Evolutionary conservation across 2,113 vertebrate species (phyloP).

Genomic region (Psittacara wagleri): DNA sequence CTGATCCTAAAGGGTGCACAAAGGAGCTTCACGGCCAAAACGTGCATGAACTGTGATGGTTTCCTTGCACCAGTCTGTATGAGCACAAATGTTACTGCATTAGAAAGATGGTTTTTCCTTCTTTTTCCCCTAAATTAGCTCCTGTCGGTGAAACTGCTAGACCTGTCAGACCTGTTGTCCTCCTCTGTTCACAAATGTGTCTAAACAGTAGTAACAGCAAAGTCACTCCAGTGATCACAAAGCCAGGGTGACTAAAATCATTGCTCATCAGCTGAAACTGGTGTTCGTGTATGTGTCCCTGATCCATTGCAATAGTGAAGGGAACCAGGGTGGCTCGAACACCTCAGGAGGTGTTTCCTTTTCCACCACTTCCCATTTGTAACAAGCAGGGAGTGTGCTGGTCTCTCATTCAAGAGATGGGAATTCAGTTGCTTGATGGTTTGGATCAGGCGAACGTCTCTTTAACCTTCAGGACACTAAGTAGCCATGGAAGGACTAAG

Average conservation of each 20-base stretch:
- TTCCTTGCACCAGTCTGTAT: not conserved
- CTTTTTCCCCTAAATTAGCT: not conserved
- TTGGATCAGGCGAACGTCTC: not conserved
- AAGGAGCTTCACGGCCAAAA: not conserved
- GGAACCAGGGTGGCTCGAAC: not conserved
- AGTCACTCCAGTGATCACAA: not conserved
- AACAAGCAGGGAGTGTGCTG: rapidly evolving
- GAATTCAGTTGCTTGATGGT: not conserved
- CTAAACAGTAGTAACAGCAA: not conserved
- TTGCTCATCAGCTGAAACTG: not conserved
- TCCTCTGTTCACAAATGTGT: not conserved
- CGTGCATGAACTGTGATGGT: rapidly evolving
- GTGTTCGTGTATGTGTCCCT: not conserved
- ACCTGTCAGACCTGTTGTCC: not conserved
- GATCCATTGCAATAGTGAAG: not conserved
- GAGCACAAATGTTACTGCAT: not conserved
- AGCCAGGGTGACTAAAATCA: not conserved
- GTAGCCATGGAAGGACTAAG: not conserved
- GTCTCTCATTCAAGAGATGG: not conserved
- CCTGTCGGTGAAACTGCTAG: not conserved
- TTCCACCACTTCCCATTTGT: not conserved
- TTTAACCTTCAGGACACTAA: not conserved
- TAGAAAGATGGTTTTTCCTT: not conserved
- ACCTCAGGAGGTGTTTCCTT: not conserved
- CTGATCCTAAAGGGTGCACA: not conserved